These are phyloP conservation scores for Alethe diademata DNA, from an alignment of 2,113 vertebrate species.

Conservation along the genomic window DNA sequence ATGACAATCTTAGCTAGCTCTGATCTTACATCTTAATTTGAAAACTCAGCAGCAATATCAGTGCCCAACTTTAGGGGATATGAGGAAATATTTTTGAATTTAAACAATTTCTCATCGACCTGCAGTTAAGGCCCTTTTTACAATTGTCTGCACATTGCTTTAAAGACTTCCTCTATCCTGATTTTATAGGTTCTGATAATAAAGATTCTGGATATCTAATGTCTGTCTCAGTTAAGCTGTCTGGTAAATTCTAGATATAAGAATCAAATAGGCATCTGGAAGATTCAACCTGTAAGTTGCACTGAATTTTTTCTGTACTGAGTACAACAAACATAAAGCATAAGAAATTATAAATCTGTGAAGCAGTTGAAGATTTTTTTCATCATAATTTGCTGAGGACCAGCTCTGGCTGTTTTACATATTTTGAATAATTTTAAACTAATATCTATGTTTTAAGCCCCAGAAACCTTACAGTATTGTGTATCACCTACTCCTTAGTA, in stretches of 20 bases:
- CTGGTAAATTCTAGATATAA: background rate
- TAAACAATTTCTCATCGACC: constrained; percentile 20
- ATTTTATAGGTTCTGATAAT: background rate
- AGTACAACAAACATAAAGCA: background rate
- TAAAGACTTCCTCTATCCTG: background rate
- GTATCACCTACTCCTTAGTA: background rate
- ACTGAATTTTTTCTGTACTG: background rate
- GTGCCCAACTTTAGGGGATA: constrained; percentile 8
- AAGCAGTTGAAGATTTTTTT: background rate
- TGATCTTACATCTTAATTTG: constrained; percentile 83
- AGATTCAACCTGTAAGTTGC: background rate
- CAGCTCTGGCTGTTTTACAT: background rate
- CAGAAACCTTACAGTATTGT: background rate
- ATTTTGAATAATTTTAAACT: background rate
- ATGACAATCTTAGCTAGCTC: constrained; percentile 81
- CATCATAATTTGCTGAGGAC: background rate
- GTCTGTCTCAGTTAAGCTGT: background rate
- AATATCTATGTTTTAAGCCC: background rate
- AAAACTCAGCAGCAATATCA: constrained; percentile 68
- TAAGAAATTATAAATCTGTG: background rate
- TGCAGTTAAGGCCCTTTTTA: background rate
- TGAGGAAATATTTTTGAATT: constrained; percentile 52
- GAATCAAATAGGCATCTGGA: background rate
- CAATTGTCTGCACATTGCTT: background rate
- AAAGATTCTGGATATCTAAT: constrained; percentile 23